phyloP scores from a whole-genome alignment of 2,797 vertebrate genomes.

The Syncerus caffer region DNA sequence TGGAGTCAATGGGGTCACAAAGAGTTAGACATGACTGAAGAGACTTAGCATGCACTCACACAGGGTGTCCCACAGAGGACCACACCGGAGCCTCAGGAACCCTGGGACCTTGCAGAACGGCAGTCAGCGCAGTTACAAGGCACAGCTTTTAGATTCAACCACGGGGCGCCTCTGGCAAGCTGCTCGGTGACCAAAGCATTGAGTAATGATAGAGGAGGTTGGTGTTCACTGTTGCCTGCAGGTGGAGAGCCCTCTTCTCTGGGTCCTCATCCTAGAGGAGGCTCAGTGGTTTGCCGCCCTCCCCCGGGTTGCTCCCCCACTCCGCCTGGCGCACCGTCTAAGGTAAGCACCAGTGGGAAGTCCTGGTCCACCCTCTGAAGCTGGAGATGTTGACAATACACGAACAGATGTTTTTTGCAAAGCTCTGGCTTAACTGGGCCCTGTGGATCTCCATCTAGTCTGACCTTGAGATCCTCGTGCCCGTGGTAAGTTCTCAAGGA shows the following conservation, averaged over 20 bases:
- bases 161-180: conserved; percentile 55
- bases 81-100: conserved; percentile 46
- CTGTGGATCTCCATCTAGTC: neutral
- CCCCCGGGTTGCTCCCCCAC: accelerated
- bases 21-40: neutral
- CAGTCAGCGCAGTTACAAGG: conserved; percentile 73
- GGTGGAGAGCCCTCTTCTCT: neutral
- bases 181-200: conserved; percentile 35
- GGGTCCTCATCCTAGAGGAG: conserved; percentile 15
- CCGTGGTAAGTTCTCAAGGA: neutral
- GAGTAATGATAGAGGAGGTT: neutral
- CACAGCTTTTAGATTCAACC: conserved; percentile 65
- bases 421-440: neutral
- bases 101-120: conserved; percentile 66
- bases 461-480: neutral
- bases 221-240: conserved; percentile 71
- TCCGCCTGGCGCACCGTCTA: accelerated
- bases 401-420: neutral
- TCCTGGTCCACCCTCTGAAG: no score
- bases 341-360: neutral
- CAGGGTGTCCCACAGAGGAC: conserved; percentile 55
- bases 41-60: neutral
- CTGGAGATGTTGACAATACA: neutral
- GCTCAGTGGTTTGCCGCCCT: neutral
- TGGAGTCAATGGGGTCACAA: neutral